Evolutionary conservation across 1,140 invertebrate genomes (phyloP).

Genomic region (Caligus rogercresseyi): DNA sequence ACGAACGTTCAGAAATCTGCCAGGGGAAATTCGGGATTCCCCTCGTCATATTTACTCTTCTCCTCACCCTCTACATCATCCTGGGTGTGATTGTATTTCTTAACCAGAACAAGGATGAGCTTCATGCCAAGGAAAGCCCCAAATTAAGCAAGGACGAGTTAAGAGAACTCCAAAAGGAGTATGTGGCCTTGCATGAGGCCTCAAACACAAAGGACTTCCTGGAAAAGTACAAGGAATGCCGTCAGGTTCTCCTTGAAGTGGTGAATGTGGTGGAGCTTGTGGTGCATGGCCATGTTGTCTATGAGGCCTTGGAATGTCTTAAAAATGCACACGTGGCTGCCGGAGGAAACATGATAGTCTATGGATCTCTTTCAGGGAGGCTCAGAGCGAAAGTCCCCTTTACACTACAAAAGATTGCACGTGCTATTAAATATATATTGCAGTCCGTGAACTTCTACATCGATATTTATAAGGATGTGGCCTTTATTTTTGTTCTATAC

Average conservation of each 20-base stretch:
- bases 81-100: neutral
- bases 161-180: neutral
- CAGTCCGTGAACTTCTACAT: neutral
- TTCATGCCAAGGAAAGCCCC: neutral
- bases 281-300: neutral
- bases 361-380: neutral
- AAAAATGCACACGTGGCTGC: neutral
- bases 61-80: neutral
- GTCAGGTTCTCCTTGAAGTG: neutral
- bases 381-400: neutral
- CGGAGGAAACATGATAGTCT: neutral
- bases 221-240: neutral
- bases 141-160: neutral
- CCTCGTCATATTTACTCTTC: neutral
- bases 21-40: neutral
- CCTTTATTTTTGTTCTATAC: neutral
- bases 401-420: neutral
- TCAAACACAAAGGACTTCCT: neutral
- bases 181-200: neutral
- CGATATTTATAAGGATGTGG: neutral
- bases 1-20: neutral
- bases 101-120: neutral
- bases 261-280: neutral
- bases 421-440: neutral
- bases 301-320: neutral